phyloP scores from a whole-genome alignment of 2,797 vertebrate genomes.

The Diplodus puntazzo region DNA sequence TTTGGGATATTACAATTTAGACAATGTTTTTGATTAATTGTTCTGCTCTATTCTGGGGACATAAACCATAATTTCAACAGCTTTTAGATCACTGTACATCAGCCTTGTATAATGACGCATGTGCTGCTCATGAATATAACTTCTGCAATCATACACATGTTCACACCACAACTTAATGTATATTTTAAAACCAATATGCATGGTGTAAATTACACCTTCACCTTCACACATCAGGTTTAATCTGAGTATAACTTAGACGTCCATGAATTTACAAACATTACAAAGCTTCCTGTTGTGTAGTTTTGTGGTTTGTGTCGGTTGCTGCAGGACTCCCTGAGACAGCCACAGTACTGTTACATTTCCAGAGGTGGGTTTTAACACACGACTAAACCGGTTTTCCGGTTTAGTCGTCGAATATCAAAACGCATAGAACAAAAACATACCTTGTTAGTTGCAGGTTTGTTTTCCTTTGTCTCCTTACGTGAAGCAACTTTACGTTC shows the following conservation, averaged over 20 bases:
- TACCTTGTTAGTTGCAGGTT: constrained; percentile 86
- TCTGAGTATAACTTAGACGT: no score
- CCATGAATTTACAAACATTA: background rate
- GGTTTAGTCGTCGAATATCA: background rate
- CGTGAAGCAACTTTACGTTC: constrained; percentile 67
- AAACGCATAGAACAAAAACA: constrained; percentile 10
- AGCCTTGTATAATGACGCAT: background rate
- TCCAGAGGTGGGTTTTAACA: background rate
- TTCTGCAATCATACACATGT: background rate
- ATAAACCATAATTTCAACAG: background rate
- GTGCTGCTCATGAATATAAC: background rate
- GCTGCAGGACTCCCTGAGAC: background rate
- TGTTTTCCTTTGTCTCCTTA: constrained; percentile 87
- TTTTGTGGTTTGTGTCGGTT: background rate
- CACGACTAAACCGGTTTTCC: no score
- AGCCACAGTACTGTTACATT: background rate
- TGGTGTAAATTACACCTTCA: no score
- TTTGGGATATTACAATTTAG: no score
- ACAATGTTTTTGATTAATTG: no score
- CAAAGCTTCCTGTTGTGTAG: background rate
- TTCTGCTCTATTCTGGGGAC: background rate
- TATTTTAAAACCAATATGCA: no score
- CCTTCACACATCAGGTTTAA: no score
- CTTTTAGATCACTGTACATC: background rate
- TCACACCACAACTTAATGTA: background rate